Evolutionary conservation across 2,113 vertebrate genomes (phyloP), one percentile per base, ranked within the genome.

Genomic region (Girardinichthys multiradiatus): DNA sequence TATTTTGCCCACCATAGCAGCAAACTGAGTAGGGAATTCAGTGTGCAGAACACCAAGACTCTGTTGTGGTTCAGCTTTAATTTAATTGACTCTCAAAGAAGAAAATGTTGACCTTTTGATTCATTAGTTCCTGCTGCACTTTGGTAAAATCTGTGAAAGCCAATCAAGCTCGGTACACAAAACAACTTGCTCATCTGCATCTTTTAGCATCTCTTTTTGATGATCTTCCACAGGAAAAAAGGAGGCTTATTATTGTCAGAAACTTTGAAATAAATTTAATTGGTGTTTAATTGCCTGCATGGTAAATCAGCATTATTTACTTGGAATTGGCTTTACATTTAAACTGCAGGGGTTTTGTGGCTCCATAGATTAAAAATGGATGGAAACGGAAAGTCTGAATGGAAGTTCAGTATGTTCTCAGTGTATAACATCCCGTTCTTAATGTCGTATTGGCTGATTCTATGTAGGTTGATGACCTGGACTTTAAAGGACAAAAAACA

Each of bases 101-200:
- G 30, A 57, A 70, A 72, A 76, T 35, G 35, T 58, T 4, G 2
- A 28, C 59, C 45, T 87, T 70, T 70, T 79, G 65, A 82, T 85
- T 70, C 37, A 66, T 67, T 64, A n/a, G 24, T 48, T 70, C 21
- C 66, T 64, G 59, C 35, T 33, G 33, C 8, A 39, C 68, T 68
- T 77, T 30, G 60, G 77, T 68, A 29, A 4, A 51, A 63, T 76
- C 35, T 15, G 8, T 54, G 48, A 54, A 54, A 0, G 24, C 68
- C 60, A 70, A 60, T 77, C 60, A 33, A 30, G 24, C 11, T 29
- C 26, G 57, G 39, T 37, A 24, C 62, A 77, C 57, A 63, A 73
- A 70, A 65, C 26, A 42, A 27, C 39, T 45, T 19, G 6, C 13
- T 73, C 57, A 72, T 72, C 57, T 57, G 11, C 45, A 37, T 37